phyloP scores from a whole-genome alignment of 2,888 invertebrate genomes.

The Amblyteles armatorius region DNA sequence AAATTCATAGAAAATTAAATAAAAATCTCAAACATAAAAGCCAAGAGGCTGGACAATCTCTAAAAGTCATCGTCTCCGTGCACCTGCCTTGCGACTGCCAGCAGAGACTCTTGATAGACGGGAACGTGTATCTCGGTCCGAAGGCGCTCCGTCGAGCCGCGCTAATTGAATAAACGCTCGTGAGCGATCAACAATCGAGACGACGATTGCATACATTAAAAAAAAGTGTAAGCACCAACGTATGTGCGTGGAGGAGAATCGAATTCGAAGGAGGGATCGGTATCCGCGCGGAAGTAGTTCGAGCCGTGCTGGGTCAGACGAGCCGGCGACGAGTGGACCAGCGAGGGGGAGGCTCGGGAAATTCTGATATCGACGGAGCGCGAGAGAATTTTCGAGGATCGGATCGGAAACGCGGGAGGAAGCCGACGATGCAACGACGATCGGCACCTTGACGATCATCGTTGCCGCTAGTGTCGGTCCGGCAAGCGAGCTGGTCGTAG shows the following conservation, averaged over 20 bases:
- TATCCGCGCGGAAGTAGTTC: constrained; percentile 4
- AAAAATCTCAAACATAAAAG: neutral
- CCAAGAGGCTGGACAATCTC: neutral
- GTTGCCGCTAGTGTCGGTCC: constrained; percentile 31
- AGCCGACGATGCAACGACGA: constrained; percentile 31
- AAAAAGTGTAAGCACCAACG: neutral
- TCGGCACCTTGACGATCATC: constrained; percentile 21
- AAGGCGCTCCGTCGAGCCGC: constrained; percentile 28
- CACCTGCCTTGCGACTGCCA: neutral
- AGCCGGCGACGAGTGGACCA: neutral
- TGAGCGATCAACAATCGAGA: constrained; percentile 56
- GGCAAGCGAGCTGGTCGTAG: constrained; percentile 10
- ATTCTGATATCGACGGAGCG: neutral
- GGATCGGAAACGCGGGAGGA: constrained; percentile 6
- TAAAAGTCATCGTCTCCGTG: neutral
- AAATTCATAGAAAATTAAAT: neutral
- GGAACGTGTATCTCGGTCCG: constrained; percentile 2
- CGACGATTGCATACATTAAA: constrained; percentile 1
- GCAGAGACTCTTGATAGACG: constrained; percentile 1
- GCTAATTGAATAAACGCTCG: constrained; percentile 64
- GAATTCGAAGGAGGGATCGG: neutral
- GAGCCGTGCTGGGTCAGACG: neutral
- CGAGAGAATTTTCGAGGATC: constrained; percentile 1
- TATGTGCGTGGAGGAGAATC: neutral
- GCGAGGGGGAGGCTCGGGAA: neutral